A percentile compares a stretch with the other conserved stretches of the same genome.
Evolutionary conservation across 2,797 vertebrate species (phyloP).

Genomic region (Sebastes elongatus): DNA sequence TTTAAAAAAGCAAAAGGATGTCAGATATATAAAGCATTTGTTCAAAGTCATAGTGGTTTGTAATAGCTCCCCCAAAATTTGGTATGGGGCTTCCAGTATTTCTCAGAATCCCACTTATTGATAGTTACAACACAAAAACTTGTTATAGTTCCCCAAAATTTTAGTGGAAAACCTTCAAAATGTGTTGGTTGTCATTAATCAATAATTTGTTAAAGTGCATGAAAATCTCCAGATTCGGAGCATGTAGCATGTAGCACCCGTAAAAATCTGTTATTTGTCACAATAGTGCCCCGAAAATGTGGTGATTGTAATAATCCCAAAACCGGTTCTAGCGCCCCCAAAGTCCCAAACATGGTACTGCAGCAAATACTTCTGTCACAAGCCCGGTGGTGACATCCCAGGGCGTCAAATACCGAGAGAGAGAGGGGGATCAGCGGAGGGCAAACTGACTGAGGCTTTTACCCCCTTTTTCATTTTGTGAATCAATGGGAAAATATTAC

Average conservation of each 20-base stretch:
- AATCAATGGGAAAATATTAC: slow-evolving; percentile 64
- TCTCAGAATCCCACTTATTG: too few species aligned
- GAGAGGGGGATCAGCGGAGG: background rate
- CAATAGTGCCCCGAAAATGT: rapidly evolving
- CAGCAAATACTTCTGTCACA: background rate
- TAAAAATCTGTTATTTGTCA: background rate
- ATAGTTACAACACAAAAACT: background rate
- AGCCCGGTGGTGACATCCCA: too few species aligned
- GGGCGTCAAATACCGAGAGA: background rate
- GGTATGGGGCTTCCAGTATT: rapidly evolving
- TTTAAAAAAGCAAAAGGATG: background rate
- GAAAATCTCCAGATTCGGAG: rapidly evolving
- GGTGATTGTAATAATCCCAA: background rate
- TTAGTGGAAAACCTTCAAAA: background rate
- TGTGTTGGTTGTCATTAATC: too few species aligned
- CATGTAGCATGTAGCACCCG: too few species aligned
- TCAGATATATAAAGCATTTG: background rate
- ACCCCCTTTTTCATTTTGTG: slow-evolving; percentile 19
- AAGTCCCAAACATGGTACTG: background rate
- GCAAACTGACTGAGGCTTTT: background rate
- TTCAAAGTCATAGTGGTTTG: background rate
- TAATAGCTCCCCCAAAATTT: background rate
- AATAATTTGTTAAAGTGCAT: background rate
- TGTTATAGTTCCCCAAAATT: background rate
- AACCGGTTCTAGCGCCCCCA: background rate